phyloP scores from a whole-genome alignment of 2,888 invertebrate genomes.

The Heteropelma amictum region DNA sequence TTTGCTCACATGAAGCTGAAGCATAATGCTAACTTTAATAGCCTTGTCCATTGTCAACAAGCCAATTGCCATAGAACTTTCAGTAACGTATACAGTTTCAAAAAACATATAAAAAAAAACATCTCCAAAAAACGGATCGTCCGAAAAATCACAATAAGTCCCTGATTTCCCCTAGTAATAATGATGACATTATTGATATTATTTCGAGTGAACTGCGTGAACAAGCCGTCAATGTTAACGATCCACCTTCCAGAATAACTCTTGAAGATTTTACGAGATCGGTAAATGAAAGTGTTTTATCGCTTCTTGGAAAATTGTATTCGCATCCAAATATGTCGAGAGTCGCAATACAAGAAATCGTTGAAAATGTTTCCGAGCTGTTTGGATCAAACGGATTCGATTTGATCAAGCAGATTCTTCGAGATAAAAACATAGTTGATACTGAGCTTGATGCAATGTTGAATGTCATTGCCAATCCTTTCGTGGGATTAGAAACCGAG shows the following conservation, averaged over 20 bases:
- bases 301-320: slow-evolving; percentile 31
- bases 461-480: slow-evolving; percentile 4
- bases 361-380: slow-evolving; percentile 25
- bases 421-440: slow-evolving; percentile 2
- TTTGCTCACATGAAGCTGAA: not conserved
- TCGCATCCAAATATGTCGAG: slow-evolving; percentile 6
- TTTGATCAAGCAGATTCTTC: slow-evolving; percentile 7
- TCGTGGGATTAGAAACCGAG: slow-evolving; percentile 21
- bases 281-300: not conserved
- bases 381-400: slow-evolving; percentile 3
- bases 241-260: too few relatives aligned
- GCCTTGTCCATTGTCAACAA: slow-evolving; percentile 20
- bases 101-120: slow-evolving; percentile 6
- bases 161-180: not conserved
- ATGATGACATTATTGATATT: not conserved
- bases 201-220: not conserved
- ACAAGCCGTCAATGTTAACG: slow-evolving; percentile 1
- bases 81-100: not conserved
- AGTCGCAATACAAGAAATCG: slow-evolving; percentile 23
- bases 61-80: not conserved
- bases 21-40: not conserved
- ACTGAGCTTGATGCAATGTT: slow-evolving; percentile 3
- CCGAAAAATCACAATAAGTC: not conserved
- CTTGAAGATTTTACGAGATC: slow-evolving; percentile 1
- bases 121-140: too few relatives aligned